phyloP scores from a whole-genome alignment of 2,797 vertebrate genomes.

The Philypnodon macrostomus region DNA sequence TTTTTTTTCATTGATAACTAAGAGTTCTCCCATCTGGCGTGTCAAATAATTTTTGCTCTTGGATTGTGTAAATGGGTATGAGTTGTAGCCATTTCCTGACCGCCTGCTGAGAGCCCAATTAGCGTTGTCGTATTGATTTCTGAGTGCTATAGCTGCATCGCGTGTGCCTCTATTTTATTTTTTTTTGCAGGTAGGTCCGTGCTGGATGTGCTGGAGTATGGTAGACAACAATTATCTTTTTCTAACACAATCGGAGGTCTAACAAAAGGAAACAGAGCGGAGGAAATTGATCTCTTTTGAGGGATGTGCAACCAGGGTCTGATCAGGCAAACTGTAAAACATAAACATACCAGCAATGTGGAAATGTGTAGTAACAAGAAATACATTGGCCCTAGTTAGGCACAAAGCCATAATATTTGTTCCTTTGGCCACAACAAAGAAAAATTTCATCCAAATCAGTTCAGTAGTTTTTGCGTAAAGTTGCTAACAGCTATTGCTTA shows the following conservation, averaged over 20 bases:
- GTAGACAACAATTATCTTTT: constrained; percentile 71
- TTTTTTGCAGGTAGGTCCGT: constrained; percentile 60
- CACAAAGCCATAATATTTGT: no score
- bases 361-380: no score
- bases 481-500: no score
- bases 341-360: no score
- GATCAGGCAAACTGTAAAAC: constrained; percentile 10
- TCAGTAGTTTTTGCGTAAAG: no score
- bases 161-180: no score
- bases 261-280: constrained; percentile 67
- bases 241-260: constrained; percentile 61
- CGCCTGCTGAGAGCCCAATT: constrained; percentile 56
- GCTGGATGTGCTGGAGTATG: constrained; percentile 33
- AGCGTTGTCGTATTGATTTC: constrained; percentile 51
- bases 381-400: no score
- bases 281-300: constrained; percentile 70
- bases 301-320: constrained; percentile 41
- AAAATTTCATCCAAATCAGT: no score
- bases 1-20: constrained; percentile 23
- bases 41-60: constrained; percentile 32
- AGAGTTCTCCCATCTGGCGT: constrained; percentile 12
- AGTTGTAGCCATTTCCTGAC: constrained; percentile 34
- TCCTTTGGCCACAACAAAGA: no score
- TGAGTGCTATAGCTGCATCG: constrained; percentile 20
- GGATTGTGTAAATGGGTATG: constrained; percentile 26